Base-by-base conservation (phyloP, 1,140 invertebrate species). In the Drosophila ananassae region DNA sequence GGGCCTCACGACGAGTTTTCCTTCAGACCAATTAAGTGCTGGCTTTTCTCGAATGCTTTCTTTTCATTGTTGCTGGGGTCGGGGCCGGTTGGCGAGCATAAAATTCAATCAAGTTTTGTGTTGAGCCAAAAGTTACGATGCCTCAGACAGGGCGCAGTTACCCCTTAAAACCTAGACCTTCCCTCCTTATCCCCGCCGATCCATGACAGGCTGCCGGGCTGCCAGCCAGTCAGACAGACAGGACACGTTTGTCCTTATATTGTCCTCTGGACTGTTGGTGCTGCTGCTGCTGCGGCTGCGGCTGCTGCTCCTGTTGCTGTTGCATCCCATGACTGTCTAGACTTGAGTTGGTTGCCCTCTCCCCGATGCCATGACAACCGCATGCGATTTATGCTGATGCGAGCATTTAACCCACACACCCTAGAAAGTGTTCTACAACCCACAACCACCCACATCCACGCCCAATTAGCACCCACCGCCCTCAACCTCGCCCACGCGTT, bases 101-200 rank as follows among this genome's bases (percentile, higher is more conserved):
- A 90, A 90, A 90, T 90, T 90, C 85, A 90, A 90, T 90, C 87
- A 90, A 89, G 81, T 85, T 87, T 69, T 68, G 57, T 69, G 67
- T 82, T 76, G 78, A 75, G 79, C 76, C 78, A 82, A 89, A 83
- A 89, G 83, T 89, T 83, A 83, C 79, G 79, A 77, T 58, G 74
- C 64, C 51, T 69, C 21, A 54, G 52, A 58, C 44, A 48, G 51
- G 52, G 50, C 51, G 34, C 73, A 66, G 39, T 51, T 41, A 48
- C 56, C 57, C 50, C 30, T 28, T 44, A 39, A 30, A 13, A 52
- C 12, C 32, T 55, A 10, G 22, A 2, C 12, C 13, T 47, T 9
- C 17, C 46, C 17, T 32, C 34, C 13, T 6, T 28, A 53, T 28
- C 32, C 41, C 9, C 9, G 30, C 17, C 17, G 17, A 17, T 17